A percentile compares a stretch with the other conserved stretches of the same genome.
phyloP scores from a whole-genome alignment of 2,888 invertebrate genomes.

The Cheilosia scutellata region DNA sequence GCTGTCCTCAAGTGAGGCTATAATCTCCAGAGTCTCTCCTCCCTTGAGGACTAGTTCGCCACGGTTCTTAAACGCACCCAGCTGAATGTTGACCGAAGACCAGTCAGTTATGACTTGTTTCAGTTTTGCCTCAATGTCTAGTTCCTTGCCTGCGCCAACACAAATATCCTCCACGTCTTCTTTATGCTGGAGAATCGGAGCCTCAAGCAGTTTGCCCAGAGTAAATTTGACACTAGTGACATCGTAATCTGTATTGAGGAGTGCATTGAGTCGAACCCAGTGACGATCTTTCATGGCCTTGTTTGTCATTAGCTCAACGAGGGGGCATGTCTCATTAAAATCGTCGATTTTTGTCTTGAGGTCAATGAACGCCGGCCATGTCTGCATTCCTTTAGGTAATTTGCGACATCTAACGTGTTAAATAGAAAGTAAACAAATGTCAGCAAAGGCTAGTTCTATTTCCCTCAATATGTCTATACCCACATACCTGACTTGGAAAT shows the following conservation, averaged over 20 bases:
- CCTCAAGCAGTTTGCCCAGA: slow-evolving; percentile 92
- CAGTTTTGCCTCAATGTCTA: slow-evolving; percentile 95
- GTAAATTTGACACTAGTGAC: slow-evolving; percentile 92
- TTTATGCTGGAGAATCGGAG: slow-evolving; percentile 91
- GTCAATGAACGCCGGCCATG: slow-evolving; percentile 94
- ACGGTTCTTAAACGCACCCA: slow-evolving; percentile 90
- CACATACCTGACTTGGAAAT: slow-evolving; percentile 91
- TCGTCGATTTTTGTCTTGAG: slow-evolving; percentile 95
- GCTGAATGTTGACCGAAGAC: slow-evolving; percentile 89
- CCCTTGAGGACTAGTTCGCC: slow-evolving; percentile 93
- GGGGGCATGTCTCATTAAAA: slow-evolving; percentile 94
- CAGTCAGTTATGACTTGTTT: slow-evolving; percentile 92
- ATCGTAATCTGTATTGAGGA: slow-evolving; percentile 88
- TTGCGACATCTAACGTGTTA: slow-evolving; percentile 88
- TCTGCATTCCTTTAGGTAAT: slow-evolving; percentile 92
- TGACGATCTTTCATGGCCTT: slow-evolving; percentile 93
- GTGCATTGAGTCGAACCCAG: slow-evolving; percentile 87
- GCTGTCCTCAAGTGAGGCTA: slow-evolving; percentile 92
- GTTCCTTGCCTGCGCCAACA: slow-evolving; percentile 94
- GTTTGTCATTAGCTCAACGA: slow-evolving; percentile 94
- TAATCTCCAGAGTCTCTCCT: slow-evolving; percentile 90
- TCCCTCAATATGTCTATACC: too few species aligned
- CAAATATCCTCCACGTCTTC: slow-evolving; percentile 97
- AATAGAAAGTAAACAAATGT: too few species aligned
- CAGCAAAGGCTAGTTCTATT: too few species aligned